Conservation (phyloP, 1,140 invertebrate species). For the Trichomalopsis sarcophagae region DNA sequence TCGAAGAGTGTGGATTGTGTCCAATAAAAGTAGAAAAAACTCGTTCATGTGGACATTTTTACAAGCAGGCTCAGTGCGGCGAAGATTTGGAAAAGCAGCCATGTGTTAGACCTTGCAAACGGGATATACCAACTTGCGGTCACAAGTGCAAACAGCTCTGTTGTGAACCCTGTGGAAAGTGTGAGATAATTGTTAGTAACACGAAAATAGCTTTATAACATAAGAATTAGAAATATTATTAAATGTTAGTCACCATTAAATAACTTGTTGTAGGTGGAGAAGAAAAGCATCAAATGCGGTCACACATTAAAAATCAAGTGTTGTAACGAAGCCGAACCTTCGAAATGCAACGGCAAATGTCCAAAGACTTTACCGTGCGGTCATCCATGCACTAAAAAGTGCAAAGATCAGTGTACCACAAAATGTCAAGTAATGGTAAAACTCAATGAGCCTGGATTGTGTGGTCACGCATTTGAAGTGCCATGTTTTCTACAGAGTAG, state of each 20-base stretch:
- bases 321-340: slow-evolving; percentile 1
- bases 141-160: slow-evolving; percentile 8
- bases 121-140: background rate
- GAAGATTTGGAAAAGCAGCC: background rate
- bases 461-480: slow-evolving; percentile 8
- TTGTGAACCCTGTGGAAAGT: background rate
- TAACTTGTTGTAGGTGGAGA: background rate
- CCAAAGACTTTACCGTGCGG: slow-evolving; percentile 19
- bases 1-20: slow-evolving; percentile 75
- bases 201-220: too few relatives aligned
- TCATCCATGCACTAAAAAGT: slow-evolving; percentile 11
- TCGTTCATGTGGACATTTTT: slow-evolving; percentile 71
- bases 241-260: background rate
- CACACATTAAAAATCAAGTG: slow-evolving; percentile 16
- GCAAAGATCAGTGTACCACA: slow-evolving; percentile 19
- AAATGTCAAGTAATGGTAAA: background rate
- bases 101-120: background rate
- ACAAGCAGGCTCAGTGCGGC: background rate
- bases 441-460: background rate
- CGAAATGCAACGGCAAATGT: slow-evolving; percentile 4
- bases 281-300: background rate
- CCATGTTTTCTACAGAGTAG: slow-evolving; percentile 13
- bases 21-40: slow-evolving; percentile 70
- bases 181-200: background rate
- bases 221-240: background rate